These are phyloP conservation scores for Macrostomum cliftonense DNA, from an alignment of 2,888 invertebrate genomes.

Conservation along the genomic window DNA sequence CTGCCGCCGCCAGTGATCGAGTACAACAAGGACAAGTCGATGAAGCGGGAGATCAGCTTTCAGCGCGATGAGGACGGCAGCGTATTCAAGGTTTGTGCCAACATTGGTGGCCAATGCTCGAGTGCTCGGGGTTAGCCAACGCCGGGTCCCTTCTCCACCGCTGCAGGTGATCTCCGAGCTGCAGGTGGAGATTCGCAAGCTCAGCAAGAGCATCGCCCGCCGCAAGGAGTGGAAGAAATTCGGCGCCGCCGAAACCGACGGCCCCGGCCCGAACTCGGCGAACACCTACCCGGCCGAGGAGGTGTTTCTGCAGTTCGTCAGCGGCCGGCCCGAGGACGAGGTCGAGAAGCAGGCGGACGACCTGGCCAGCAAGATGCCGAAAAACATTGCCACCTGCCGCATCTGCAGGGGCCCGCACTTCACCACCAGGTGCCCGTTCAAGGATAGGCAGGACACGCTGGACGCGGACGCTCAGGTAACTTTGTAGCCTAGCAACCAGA, in stretches of 20 bases:
- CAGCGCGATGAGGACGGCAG: constrained; percentile 1
- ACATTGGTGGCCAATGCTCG: too few species aligned
- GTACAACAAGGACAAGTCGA: neutral
- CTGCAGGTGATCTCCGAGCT: neutral
- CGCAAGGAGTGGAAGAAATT: constrained; percentile 85
- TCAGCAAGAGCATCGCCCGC: constrained; percentile 60
- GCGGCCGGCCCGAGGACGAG: constrained; percentile 15
- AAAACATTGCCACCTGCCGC: constrained; percentile 32
- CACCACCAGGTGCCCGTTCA: constrained; percentile 93
- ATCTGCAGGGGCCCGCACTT: constrained; percentile 62
- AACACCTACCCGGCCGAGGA: constrained; percentile 89
- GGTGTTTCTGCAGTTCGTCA: constrained; percentile 59
- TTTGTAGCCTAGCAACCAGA: too few species aligned
- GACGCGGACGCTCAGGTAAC: too few species aligned
- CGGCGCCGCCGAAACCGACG: constrained; percentile 69
- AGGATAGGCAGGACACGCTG: constrained; percentile 52
- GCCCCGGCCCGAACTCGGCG: constrained; percentile 92
- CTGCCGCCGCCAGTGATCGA: neutral
- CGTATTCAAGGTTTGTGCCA: neutral
- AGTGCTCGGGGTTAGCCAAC: too few species aligned
- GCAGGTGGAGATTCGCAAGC: constrained; percentile 56
- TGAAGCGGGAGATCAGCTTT: neutral
- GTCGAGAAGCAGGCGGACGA: neutral
- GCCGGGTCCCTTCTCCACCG: too few species aligned
- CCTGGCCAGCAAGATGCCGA: constrained; percentile 1